Evolutionary conservation across 2,888 invertebrate species (phyloP).

Genomic region (Mongoloraphidia duomilia): DNA sequence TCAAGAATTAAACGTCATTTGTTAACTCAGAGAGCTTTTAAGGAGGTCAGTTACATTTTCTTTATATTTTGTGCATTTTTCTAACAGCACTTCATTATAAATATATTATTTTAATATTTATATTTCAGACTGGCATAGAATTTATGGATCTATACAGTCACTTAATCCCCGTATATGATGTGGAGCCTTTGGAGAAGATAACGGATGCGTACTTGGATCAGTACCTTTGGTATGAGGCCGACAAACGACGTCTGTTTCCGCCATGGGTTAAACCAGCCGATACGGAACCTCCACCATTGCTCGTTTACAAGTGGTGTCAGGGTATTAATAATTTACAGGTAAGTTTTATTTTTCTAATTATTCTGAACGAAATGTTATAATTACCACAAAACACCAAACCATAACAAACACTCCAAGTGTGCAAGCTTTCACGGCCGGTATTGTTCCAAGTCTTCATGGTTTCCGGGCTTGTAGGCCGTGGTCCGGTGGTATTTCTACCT

Average conservation of each 20-base stretch:
- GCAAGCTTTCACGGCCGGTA: too few relatives aligned
- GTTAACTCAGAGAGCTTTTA: conserved; percentile 93
- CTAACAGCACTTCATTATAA: background rate
- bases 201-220: conserved; percentile 99
- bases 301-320: conserved; percentile 99
- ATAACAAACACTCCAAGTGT: too few relatives aligned
- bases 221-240: conserved; percentile 99
- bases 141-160: conserved; percentile 99
- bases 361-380: too few relatives aligned
- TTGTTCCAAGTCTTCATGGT: too few relatives aligned
- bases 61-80: conserved; percentile 1
- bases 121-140: conserved; percentile 79
- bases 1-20: conserved; percentile 98
- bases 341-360: conserved; percentile 9
- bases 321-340: conserved; percentile 35
- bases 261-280: conserved; percentile 99
- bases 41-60: conserved; percentile 53
- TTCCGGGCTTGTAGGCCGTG: too few relatives aligned
- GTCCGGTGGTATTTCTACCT: too few relatives aligned
- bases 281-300: conserved; percentile 84
- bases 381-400: too few relatives aligned
- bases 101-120: conserved; percentile 9
- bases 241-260: conserved; percentile 90
- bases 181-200: conserved; percentile 97
- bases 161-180: conserved; percentile 96